Evolutionary conservation across 2,888 invertebrate genomes (phyloP), one percentile per base, ranked within the genome.

Genomic region (Amblyteles armatorius): DNA sequence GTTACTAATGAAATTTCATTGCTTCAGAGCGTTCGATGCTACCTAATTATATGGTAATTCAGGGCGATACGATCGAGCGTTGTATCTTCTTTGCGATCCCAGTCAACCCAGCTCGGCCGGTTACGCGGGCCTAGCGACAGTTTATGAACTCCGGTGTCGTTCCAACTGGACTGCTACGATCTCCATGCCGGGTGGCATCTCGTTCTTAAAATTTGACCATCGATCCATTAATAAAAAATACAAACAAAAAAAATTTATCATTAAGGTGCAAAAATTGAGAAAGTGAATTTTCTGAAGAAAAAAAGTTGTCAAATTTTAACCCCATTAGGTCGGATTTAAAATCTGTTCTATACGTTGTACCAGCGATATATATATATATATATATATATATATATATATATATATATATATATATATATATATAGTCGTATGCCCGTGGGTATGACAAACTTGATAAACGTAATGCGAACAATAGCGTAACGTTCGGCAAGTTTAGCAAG

Each of bases 1-100:
- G 84, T 80, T 73, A 73, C 83, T 80, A 83, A 83, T 83, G 68
- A 72, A 80, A 80, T 73, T 84, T 77, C 60, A 72, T 57, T 77
- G 73, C 77, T 72, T 22, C 67, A 48, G 65, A 50, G 71, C 60
- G 67, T 71, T 76, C n/a, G 55, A 40, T 22, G 73, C 63, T 48
- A 74, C 13, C 29, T n/a, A 40, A 36, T 40, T 29, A 40, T 44
- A 48, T 48, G 44, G 44, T 48, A 48, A 48, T 48, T 48, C 44
- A 48, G 16, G 44, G 16, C 44, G 44, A 16, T 48, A 48, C 44
- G 44, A 16, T 48, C 44, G 16, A 48, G 44, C 44, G 13, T 48
- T 48, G 5, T 16, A 4, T 48, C 13, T 48, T 48, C 13, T 16
- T 16, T 48, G 44, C 13, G 16, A 16, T 2, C 44, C 11, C 13